Evolutionary conservation across 2,113 vertebrate genomes (phyloP).

Genomic region (Copsychus sechellarum): DNA sequence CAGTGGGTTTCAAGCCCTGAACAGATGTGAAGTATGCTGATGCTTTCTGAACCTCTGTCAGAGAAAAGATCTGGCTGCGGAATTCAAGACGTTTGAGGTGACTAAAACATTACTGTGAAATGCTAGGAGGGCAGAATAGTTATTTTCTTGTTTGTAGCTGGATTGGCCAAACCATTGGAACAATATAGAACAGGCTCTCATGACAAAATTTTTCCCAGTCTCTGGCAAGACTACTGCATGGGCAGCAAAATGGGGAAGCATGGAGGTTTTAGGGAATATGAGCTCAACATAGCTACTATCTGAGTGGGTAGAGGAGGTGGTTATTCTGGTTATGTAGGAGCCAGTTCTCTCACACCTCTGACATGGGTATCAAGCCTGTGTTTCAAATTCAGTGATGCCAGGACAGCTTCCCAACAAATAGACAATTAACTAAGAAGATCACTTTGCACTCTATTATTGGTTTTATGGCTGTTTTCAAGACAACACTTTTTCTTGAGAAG

Average conservation of each 20-base stretch:
- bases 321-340: background rate
- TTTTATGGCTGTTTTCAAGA: background rate
- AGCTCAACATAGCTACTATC: background rate
- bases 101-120: background rate
- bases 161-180: background rate
- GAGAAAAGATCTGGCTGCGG: background rate
- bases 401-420: background rate
- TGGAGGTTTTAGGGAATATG: background rate
- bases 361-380: background rate
- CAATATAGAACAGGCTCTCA: background rate
- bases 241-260: background rate
- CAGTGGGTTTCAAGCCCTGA: background rate
- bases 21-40: background rate
- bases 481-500: background rate
- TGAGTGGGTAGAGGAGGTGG: background rate
- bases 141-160: background rate
- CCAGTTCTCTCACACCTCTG: background rate
- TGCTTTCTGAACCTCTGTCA: background rate
- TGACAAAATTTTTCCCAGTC: background rate
- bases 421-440: background rate
- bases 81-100: background rate
- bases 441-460: background rate
- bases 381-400: background rate
- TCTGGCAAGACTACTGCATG: background rate
- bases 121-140: background rate